Conservation (phyloP, 2,888 invertebrate genomes). For the Lasioglossum lativentre region DNA sequence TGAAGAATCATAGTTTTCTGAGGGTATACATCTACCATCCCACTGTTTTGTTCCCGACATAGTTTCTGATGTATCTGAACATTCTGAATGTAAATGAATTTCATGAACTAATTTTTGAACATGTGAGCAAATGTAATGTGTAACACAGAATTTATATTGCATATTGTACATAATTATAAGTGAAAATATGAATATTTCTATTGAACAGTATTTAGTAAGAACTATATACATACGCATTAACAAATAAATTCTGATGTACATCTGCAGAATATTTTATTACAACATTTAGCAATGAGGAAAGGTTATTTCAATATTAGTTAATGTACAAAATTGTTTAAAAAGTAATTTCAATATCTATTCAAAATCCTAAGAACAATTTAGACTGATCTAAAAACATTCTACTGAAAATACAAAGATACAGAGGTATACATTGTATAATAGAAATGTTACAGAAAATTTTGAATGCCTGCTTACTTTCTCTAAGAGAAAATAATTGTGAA, state of each 20-base stretch:
- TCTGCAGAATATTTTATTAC: not conserved
- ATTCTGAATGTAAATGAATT: constrained; percentile 74
- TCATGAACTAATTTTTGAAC: constrained; percentile 22
- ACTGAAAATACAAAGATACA: not conserved
- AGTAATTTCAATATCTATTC: not conserved
- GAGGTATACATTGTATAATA: not conserved
- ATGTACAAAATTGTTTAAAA: not conserved
- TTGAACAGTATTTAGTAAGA: not conserved
- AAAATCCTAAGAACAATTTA: not conserved
- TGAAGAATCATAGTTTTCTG: constrained; percentile 81
- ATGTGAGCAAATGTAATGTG: not conserved
- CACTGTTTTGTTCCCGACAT: constrained; percentile 80
- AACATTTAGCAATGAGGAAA: not conserved
- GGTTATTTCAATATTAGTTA: not conserved
- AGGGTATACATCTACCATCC: constrained; percentile 79
- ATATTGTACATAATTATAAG: not conserved
- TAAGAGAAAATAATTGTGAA: not conserved
- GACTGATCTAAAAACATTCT: not conserved
- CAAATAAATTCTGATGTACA: not conserved
- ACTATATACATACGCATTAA: not conserved
- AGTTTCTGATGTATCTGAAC: constrained; percentile 78
- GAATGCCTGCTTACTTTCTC: not conserved
- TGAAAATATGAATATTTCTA: not conserved
- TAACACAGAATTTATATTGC: not conserved
- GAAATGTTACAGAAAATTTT: not conserved